These are phyloP conservation scores for Oreochromis tanganicae DNA, from an alignment of 2,113 vertebrate genomes.

Conservation along the genomic window DNA sequence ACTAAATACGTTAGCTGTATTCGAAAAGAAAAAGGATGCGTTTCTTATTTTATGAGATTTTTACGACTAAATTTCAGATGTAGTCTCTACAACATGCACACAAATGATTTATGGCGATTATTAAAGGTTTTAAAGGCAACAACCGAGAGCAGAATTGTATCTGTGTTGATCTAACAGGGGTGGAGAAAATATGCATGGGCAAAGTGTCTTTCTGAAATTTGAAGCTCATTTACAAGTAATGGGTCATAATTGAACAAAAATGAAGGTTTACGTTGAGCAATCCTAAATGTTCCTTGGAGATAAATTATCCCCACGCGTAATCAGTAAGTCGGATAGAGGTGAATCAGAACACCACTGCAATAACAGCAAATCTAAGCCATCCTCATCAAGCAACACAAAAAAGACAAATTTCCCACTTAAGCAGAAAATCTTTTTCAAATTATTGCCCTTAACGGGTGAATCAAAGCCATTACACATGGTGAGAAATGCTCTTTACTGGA, in stretches of 20 bases:
- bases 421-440: conserved; percentile 17
- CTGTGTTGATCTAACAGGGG: neutral
- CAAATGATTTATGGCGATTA: neutral
- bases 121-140: neutral
- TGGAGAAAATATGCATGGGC: neutral
- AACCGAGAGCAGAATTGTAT: neutral
- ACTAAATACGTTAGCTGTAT: neutral
- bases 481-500: conserved; percentile 4
- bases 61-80: neutral
- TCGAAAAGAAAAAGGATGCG: neutral
- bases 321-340: neutral
- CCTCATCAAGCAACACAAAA: neutral
- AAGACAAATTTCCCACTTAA: neutral
- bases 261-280: neutral
- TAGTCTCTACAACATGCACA: neutral
- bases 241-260: neutral
- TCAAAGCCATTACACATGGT: conserved; percentile 23
- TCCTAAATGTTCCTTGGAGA: neutral
- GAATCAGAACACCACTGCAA: neutral
- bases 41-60: neutral
- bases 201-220: neutral
- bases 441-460: neutral
- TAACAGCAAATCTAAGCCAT: neutral
- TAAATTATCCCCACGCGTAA: neutral
- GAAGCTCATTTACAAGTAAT: neutral